phyloP scores from a whole-genome alignment of 2,888 invertebrate species.

The Platycheirus albimanus region DNA sequence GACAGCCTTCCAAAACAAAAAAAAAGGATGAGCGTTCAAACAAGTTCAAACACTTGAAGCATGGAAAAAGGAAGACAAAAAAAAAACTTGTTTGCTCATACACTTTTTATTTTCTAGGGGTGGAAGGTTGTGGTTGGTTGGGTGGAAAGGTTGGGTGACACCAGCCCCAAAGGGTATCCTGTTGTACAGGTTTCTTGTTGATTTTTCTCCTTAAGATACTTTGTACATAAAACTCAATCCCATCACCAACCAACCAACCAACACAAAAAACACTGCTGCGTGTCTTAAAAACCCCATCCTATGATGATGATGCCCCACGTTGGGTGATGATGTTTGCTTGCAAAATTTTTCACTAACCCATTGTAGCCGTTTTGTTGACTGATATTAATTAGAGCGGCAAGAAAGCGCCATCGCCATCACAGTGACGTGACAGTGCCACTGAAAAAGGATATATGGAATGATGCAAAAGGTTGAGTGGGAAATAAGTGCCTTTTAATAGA shows the following conservation, averaged over 20 bases:
- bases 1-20: neutral
- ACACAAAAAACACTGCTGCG: neutral
- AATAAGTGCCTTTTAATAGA: constrained; percentile 44
- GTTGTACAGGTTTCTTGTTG: constrained; percentile 37
- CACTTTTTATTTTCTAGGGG: neutral
- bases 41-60: constrained; percentile 16
- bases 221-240: constrained; percentile 19
- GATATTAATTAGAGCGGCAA: constrained; percentile 79
- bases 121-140: constrained; percentile 18
- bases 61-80: neutral
- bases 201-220: constrained; percentile 43
- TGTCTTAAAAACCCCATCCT: too few relatives aligned
- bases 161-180: constrained; percentile 21
- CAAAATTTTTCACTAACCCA: constrained; percentile 52
- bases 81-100: constrained; percentile 27
- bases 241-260: too few relatives aligned
- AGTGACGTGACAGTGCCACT: constrained; percentile 5
- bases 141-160: constrained; percentile 3
- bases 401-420: constrained; percentile 74
- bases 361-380: constrained; percentile 60
- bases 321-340: constrained; percentile 36
- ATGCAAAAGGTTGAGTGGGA: constrained; percentile 33
- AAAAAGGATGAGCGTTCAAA: constrained; percentile 10
- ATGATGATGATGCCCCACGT: neutral
- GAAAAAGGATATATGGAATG: constrained; percentile 29